Evolutionary conservation across 2,888 invertebrate genomes (phyloP).

Genomic region (Drosophila paranaensis): DNA sequence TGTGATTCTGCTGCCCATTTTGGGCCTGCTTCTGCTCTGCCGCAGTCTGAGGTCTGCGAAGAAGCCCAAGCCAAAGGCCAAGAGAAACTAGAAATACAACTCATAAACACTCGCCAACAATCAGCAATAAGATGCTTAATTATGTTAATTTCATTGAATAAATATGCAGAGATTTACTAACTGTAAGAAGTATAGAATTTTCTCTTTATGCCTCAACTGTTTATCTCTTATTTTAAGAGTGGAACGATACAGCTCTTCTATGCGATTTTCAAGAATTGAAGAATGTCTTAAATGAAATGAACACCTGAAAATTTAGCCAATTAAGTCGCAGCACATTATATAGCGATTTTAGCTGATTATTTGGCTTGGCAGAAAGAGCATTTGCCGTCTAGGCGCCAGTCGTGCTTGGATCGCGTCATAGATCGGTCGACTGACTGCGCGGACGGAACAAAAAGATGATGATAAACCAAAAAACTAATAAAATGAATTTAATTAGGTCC

Average conservation of each 20-base stretch:
- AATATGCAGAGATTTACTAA: conserved; percentile 2
- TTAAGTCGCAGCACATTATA: not conserved
- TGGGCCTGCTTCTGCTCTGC: conserved; percentile 28
- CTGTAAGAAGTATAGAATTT: not conserved
- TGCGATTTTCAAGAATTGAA: conserved; percentile 38
- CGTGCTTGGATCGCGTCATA: not conserved
- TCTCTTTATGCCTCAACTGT: not conserved
- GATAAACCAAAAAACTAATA: not conserved
- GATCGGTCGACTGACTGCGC: not conserved
- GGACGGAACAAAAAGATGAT: not conserved
- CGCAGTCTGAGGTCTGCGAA: conserved; percentile 17
- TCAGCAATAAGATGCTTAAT: conserved; percentile 3
- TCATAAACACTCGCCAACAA: not conserved
- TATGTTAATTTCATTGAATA: conserved; percentile 8
- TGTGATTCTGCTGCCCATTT: conserved; percentile 22
- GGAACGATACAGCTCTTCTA: not conserved
- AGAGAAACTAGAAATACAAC: not conserved
- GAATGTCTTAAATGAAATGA: conserved; percentile 20
- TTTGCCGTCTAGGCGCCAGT: not conserved
- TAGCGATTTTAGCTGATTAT: not conserved
- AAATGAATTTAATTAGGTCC: not conserved
- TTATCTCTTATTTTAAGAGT: no score
- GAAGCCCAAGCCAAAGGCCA: conserved; percentile 6
- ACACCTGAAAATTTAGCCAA: conserved; percentile 49
- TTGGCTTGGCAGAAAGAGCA: not conserved